Percentiles rank a stretch among this genome's conserved stretches.
Evolutionary conservation across 2,113 vertebrate species (phyloP).

Genomic region (Thinocorus orbignyianus): DNA sequence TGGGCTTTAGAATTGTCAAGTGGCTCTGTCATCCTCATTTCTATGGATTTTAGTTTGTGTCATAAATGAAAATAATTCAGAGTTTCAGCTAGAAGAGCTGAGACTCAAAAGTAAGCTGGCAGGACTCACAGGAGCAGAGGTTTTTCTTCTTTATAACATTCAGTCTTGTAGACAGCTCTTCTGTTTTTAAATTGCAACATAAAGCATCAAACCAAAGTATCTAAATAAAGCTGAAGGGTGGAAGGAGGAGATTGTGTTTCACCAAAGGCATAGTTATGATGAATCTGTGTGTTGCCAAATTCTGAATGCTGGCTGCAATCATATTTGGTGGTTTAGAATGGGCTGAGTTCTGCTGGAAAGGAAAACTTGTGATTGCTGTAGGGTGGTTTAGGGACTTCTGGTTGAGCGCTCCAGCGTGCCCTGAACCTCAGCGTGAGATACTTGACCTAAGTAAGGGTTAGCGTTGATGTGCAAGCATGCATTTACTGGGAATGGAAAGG

Average conservation of each 20-base stretch:
- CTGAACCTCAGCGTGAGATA: accelerated
- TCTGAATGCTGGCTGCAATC: not conserved
- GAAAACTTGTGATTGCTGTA: not conserved
- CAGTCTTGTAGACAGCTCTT: not conserved
- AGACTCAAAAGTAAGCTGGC: not conserved
- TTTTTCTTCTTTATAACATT: not conserved
- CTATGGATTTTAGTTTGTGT: not conserved
- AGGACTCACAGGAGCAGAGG: not conserved
- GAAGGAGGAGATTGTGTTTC: not conserved
- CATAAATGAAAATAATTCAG: no score
- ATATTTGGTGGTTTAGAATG: not conserved
- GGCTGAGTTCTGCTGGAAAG: not conserved
- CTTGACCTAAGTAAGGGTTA: not conserved
- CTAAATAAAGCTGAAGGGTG: not conserved
- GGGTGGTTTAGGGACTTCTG: not conserved
- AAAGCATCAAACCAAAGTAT: not conserved
- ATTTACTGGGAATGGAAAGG: not conserved
- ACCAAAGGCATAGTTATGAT: not conserved
- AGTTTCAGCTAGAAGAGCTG: not conserved
- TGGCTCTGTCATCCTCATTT: not conserved
- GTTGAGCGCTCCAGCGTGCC: not conserved
- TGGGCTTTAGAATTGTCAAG: not conserved
- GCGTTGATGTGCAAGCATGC: not conserved
- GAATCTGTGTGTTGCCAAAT: not conserved
- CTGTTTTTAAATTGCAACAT: not conserved